Conservation (phyloP, 2,113 vertebrate genomes). For the Datnioides undecimradiatus region DNA sequence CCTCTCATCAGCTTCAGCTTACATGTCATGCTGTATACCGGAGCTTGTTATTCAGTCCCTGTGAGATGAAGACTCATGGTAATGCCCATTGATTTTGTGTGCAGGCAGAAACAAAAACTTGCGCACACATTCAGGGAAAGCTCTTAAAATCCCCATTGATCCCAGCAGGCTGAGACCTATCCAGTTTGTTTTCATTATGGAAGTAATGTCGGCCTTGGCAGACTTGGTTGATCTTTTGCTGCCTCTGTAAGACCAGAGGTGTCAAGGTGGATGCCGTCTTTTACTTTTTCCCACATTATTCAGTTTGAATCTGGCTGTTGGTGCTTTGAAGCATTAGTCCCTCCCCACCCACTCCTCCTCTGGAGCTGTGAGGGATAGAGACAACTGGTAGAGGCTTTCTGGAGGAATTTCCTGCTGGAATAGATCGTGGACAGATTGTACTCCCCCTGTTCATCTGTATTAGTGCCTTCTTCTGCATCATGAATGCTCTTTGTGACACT, state of each 20-base stretch:
- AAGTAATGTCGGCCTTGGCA: slow-evolving; percentile 24
- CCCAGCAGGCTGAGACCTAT: slow-evolving; percentile 50
- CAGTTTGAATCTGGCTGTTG: slow-evolving; percentile 1
- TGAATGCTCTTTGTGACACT: slow-evolving; percentile 8
- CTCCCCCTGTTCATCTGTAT: slow-evolving; percentile 21
- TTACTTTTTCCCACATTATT: slow-evolving; percentile 47
- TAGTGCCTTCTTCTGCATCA: slow-evolving; percentile 28
- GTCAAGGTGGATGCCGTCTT: slow-evolving; percentile 22
- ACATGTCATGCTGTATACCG: slow-evolving; percentile 62
- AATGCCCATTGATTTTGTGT: slow-evolving; percentile 76
- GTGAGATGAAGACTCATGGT: slow-evolving; percentile 68
- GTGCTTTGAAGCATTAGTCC: slow-evolving; percentile 25
- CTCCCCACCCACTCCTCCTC: background rate
- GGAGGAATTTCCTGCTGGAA: slow-evolving; percentile 53
- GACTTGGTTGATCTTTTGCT: slow-evolving; percentile 37
- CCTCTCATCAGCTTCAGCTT: slow-evolving; percentile 55
- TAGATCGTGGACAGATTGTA: slow-evolving; percentile 16
- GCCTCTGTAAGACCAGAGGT: slow-evolving; percentile 18
- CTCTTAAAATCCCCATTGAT: slow-evolving; percentile 71
- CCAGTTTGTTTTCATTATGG: slow-evolving; percentile 64
- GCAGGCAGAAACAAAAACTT: slow-evolving; percentile 58
- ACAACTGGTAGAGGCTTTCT: slow-evolving; percentile 62
- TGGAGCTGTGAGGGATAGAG: slow-evolving; percentile 54
- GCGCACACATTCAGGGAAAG: slow-evolving; percentile 53
- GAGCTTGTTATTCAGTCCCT: slow-evolving; percentile 60